Percentiles rank a stretch among this genome's conserved stretches.
Evolutionary conservation across 2,797 vertebrate species (phyloP).

Genomic region (Hipposideros larvatus): DNA sequence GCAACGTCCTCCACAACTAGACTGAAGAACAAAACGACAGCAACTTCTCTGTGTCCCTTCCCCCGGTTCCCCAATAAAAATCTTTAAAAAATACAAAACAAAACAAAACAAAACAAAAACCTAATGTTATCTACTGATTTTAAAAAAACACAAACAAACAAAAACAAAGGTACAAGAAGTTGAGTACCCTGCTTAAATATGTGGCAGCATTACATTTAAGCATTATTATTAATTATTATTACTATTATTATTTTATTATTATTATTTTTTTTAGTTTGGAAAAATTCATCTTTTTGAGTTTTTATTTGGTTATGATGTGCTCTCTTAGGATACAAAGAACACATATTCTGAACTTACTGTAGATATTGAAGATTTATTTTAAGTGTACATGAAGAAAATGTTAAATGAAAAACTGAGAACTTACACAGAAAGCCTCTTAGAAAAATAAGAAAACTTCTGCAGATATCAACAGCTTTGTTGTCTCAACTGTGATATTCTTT

Average conservation of each 20-base stretch:
- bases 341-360: not conserved
- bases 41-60: no score
- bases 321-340: not conserved
- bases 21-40: no score
- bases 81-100: no score
- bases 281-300: not conserved
- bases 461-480: not conserved
- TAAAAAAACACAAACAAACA: not conserved
- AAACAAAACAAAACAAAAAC: not conserved
- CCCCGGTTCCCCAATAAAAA: no score
- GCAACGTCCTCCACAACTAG: no score
- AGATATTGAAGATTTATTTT: not conserved
- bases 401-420: not conserved
- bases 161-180: not conserved
- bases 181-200: not conserved
- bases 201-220: not conserved
- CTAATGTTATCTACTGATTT: not conserved
- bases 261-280: not conserved
- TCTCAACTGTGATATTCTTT: not conserved
- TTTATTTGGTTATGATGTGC: slow-evolving; percentile 1
- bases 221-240: not conserved
- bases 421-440: not conserved
- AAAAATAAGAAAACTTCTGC: not conserved
- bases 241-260: no score
- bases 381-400: not conserved